Percentiles rank a stretch among this genome's conserved stretches.
Evolutionary conservation across 2,888 invertebrate species (phyloP).

Genomic region (Cephus runcator): DNA sequence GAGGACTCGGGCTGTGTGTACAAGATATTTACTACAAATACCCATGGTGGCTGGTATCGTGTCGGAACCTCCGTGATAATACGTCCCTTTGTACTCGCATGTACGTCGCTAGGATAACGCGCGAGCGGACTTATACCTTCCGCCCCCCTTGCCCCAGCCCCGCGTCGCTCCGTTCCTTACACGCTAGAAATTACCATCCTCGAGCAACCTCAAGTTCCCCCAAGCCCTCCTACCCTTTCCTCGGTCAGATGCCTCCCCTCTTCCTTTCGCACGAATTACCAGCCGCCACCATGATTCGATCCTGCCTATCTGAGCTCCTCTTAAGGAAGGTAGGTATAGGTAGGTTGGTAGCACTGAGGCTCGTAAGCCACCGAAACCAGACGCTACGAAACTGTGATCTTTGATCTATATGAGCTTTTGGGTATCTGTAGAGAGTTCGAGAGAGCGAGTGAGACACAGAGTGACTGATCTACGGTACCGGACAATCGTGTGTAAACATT

Average conservation of each 20-base stretch:
- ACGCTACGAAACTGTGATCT: background rate
- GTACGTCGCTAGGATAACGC: background rate
- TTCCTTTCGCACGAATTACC: background rate
- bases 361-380: background rate
- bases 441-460: background rate
- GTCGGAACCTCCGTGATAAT: constrained; percentile 42
- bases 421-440: background rate
- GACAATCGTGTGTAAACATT: background rate
- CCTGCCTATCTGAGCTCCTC: background rate
- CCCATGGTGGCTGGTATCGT: constrained; percentile 47
- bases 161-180: background rate
- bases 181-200: background rate
- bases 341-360: background rate
- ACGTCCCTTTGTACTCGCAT: constrained; percentile 40
- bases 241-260: background rate
- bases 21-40: constrained; percentile 61
- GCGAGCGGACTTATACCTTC: background rate
- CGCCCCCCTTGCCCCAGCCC: background rate
- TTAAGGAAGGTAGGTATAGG: background rate
- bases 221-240: background rate
- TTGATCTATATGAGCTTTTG: background rate
- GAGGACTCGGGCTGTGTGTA: constrained; percentile 41
- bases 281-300: background rate
- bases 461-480: background rate
- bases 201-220: background rate